phyloP scores from a whole-genome alignment of 2,888 invertebrate genomes.

The Apotomis turbidana region DNA sequence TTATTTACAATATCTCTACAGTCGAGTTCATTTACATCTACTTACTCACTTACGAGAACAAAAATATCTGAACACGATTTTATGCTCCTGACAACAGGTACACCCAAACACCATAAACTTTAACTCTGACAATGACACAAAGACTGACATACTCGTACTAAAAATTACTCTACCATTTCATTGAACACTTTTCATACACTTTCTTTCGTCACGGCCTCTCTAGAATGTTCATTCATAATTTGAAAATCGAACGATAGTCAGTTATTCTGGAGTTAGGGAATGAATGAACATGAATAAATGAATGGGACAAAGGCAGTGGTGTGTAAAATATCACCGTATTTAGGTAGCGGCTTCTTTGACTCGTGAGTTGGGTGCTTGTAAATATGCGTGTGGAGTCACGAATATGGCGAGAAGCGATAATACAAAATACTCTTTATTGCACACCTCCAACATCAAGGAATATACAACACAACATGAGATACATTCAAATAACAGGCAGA shows the following conservation, averaged over 20 bases:
- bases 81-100: no score
- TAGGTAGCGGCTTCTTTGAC: constrained; percentile 75
- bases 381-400: constrained; percentile 48
- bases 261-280: constrained; percentile 43
- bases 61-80: no score
- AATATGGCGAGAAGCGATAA: constrained; percentile 22
- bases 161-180: constrained; percentile 26
- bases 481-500: no score
- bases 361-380: constrained; percentile 50
- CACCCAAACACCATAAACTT: constrained; percentile 1
- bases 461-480: no score
- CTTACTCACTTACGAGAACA: no score
- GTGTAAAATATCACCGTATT: constrained; percentile 65
- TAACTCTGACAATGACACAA: constrained; percentile 1
- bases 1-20: no score
- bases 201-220: constrained; percentile 49
- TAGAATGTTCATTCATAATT: constrained; percentile 50
- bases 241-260: constrained; percentile 39
- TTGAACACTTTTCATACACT: constrained; percentile 39
- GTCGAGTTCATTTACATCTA: no score
- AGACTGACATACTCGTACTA: constrained; percentile 13
- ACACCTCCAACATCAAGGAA: no score
- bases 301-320: constrained; percentile 51
- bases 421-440: no score
- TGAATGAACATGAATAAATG: constrained; percentile 46